Evolutionary conservation across 1,140 invertebrate species (phyloP).

Genomic region (Drosophila ironensis): DNA sequence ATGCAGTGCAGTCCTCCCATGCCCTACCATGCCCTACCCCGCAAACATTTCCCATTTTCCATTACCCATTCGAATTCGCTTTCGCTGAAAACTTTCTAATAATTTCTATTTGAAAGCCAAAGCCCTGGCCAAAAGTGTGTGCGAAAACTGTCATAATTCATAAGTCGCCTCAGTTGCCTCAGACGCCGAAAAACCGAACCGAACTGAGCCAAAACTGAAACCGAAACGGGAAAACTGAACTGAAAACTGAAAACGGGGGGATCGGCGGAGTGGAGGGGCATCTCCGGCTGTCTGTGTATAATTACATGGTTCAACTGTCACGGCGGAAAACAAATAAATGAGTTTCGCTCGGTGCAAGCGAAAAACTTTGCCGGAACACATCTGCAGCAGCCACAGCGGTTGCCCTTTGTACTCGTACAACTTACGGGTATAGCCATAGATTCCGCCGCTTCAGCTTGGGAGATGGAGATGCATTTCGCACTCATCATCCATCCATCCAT

Average conservation of each 20-base stretch:
- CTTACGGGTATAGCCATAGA: slow-evolving; percentile 51
- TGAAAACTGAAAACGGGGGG: slow-evolving; percentile 13
- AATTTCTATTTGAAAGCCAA: slow-evolving; percentile 78
- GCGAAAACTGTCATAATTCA: slow-evolving; percentile 79
- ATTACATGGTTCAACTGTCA: slow-evolving; percentile 79
- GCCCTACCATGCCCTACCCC: neutral
- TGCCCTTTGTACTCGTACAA: slow-evolving; percentile 5
- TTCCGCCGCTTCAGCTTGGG: slow-evolving; percentile 6
- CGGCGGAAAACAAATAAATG: slow-evolving; percentile 76
- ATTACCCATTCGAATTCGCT: slow-evolving; percentile 42
- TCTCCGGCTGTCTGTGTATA: slow-evolving; percentile 68
- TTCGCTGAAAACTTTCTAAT: slow-evolving; percentile 72
- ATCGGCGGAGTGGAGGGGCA: neutral
- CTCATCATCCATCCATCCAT: slow-evolving; percentile 8
- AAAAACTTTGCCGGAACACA: slow-evolving; percentile 48
- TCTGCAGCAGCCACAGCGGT: neutral
- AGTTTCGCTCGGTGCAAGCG: slow-evolving; percentile 41
- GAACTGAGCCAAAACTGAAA: neutral
- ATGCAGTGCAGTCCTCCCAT: slow-evolving; percentile 32
- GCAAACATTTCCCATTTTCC: neutral
- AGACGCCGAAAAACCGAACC: neutral
- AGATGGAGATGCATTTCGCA: neutral
- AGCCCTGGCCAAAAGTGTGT: slow-evolving; percentile 68
- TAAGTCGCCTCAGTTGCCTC: slow-evolving; percentile 44
- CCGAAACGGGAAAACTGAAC: slow-evolving; percentile 5